A percentile compares a stretch with the other conserved stretches of the same genome.
These are phyloP conservation scores for Nestor notabilis DNA, from an alignment of 2,113 vertebrate genomes.

Conservation along the genomic window DNA sequence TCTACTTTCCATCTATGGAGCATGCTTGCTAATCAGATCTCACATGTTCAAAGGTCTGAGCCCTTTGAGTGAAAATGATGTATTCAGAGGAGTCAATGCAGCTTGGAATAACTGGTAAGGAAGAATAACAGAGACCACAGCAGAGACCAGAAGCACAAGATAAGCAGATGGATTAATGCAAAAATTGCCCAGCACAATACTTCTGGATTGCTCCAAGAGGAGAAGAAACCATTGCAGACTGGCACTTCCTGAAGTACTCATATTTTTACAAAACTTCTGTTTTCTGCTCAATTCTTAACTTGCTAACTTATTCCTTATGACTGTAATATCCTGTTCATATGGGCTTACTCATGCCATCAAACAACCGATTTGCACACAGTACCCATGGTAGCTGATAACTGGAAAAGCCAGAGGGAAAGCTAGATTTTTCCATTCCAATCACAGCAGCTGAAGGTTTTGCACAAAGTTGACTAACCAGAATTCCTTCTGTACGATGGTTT, in stretches of 20 bases:
- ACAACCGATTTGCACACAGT: neutral
- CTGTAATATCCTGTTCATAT: neutral
- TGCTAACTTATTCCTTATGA: neutral
- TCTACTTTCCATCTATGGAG: neutral
- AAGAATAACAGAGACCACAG: neutral
- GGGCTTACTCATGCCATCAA: neutral
- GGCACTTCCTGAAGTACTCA: neutral
- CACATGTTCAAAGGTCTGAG: neutral
- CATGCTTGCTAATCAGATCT: neutral
- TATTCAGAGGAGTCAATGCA: neutral
- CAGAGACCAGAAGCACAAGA: neutral
- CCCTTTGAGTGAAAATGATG: neutral
- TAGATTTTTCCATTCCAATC: neutral
- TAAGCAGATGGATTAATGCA: neutral
- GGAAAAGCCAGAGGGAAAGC: neutral
- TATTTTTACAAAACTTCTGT: neutral
- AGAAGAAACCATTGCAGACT: neutral
- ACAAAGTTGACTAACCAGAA: neutral
- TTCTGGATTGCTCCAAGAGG: neutral
- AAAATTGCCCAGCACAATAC: neutral
- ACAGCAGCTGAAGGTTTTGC: neutral
- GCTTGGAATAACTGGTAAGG: neutral
- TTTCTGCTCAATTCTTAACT: neutral
- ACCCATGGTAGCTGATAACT: neutral
- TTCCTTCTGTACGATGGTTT: neutral